Evolutionary conservation across 2,113 vertebrate genomes (phyloP), one percentile per base, ranked within the genome.

Genomic region (Aythya baeri): DNA sequence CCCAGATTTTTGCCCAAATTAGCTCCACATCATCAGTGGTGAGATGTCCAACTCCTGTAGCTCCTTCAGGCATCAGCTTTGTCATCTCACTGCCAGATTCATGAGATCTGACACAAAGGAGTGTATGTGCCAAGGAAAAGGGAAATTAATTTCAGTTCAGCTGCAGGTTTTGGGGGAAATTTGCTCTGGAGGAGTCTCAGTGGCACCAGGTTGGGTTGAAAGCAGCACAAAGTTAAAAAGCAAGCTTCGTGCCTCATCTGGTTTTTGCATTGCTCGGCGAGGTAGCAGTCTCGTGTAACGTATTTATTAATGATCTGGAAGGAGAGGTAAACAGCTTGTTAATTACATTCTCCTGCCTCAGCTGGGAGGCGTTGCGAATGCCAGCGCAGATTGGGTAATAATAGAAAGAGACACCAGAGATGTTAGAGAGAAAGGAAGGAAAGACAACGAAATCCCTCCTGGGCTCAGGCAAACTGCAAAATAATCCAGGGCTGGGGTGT

Each of bases 311-410:
- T 93, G 94, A 90, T 86, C 71, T 92, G 59, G 66, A 96, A 95
- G 89, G 57, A 74, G 95, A 94, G 63, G 94, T 88, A 95, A 97
- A 95, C 96, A 96, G 94, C 87, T 95, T 95, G 96, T 96, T 96
- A 96, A 97, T 97, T 92, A 90, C 91, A 88, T 95, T 93, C 92
- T 88, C 83, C 67, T 87, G 67, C 86, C 61, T 94, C 94, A 95
- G 68, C 46, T 88, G 95, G 96, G 94, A 93, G 83, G 77, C 61
- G 74, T 71, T 85, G 89, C 2, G 22, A 93, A 90, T 80, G 71
- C 90, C 80, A 91, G 81, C 6, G 2, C 83, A 96, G 94, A 86
- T 44, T 86, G 94, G 74, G 86, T 94, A 96, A 95, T 92, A 92
- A 95, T 70, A 82, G 90, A 86, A 93, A 76, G 65, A 96, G 81